These are phyloP conservation scores for Aeoliscus strigatus DNA, from an alignment of 2,797 vertebrate genomes.

Conservation along the genomic window DNA sequence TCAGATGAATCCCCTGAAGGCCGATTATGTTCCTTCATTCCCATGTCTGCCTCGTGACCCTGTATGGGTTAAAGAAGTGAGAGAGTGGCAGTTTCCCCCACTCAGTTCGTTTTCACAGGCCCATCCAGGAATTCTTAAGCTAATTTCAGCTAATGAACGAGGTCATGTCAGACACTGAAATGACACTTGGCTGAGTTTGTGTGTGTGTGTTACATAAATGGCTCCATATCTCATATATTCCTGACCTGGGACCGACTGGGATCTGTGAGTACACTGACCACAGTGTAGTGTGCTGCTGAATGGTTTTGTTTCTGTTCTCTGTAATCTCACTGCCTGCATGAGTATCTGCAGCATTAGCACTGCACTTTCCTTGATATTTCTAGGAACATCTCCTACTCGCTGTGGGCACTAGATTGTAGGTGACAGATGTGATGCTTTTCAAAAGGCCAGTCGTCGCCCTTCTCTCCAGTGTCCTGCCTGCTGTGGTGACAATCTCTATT, in stretches of 20 bases:
- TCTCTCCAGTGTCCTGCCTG: constrained; percentile 42
- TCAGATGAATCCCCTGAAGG: constrained; percentile 25
- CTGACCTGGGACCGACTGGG: too few species aligned
- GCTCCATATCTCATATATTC: too few species aligned
- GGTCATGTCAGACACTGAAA: constrained; percentile 13
- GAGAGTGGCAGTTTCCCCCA: constrained; percentile 40
- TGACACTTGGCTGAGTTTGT: constrained; percentile 7
- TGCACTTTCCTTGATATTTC: constrained; percentile 52
- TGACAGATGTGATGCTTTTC: constrained; percentile 51
- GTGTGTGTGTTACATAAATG: constrained; percentile 7
- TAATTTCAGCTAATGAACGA: constrained; percentile 40
- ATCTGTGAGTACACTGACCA: too few species aligned
- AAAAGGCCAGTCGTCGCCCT: constrained; percentile 39
- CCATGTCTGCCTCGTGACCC: constrained; percentile 21
- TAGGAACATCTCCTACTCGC: constrained; percentile 40
- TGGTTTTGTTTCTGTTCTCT: too few species aligned
- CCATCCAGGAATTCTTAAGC: constrained; percentile 30
- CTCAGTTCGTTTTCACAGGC: constrained; percentile 24
- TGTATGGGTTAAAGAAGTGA: constrained; percentile 42
- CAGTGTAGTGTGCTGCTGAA: too few species aligned
- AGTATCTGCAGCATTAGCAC: constrained; percentile 45
- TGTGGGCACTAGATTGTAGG: constrained; percentile 27
- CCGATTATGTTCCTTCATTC: constrained; percentile 13
- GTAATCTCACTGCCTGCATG: constrained; percentile 30
- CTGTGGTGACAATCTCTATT: constrained; percentile 48